These are phyloP conservation scores for Encarsia formosa DNA, from an alignment of 2,888 invertebrate genomes.

Conservation along the genomic window DNA sequence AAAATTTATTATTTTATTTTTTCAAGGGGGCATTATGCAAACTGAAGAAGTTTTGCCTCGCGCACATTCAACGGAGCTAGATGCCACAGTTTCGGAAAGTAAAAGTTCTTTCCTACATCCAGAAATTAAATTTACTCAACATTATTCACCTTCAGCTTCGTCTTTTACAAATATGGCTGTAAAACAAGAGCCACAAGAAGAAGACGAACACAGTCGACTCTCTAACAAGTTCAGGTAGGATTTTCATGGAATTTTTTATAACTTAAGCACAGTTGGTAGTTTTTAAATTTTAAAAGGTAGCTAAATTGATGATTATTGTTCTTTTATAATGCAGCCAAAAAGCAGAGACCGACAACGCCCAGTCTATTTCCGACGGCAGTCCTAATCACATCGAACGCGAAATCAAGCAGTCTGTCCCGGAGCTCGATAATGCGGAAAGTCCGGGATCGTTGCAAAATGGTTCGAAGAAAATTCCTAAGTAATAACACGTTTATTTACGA, in stretches of 20 bases:
- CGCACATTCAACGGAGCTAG: slow-evolving; percentile 46
- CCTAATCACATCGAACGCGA: slow-evolving; percentile 29
- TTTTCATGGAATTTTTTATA: neutral
- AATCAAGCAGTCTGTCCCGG: slow-evolving; percentile 6
- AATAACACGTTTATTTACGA: too few species aligned
- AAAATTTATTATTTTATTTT: too few species aligned
- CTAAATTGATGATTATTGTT: neutral
- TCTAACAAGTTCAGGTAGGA: slow-evolving; percentile 37
- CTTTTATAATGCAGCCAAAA: slow-evolving; percentile 36
- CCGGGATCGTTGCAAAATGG: slow-evolving; percentile 21
- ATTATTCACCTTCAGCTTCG: neutral
- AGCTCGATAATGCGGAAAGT: slow-evolving; percentile 1
- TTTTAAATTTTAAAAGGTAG: neutral
- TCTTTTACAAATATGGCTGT: slow-evolving; percentile 44
- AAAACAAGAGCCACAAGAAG: slow-evolving; percentile 49
- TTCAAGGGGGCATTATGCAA: slow-evolving; percentile 52
- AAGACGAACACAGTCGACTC: slow-evolving; percentile 43
- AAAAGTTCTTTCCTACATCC: slow-evolving; percentile 31
- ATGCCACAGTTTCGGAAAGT: slow-evolving; percentile 41
- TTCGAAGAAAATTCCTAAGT: slow-evolving; percentile 21
- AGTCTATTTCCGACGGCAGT: slow-evolving; percentile 34
- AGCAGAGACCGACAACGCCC: slow-evolving; percentile 37
- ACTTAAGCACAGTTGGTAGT: neutral
- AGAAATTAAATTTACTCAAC: neutral
- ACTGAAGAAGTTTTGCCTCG: slow-evolving; percentile 51